Percentiles rank a stretch among this genome's conserved stretches.
Evolutionary conservation across 2,797 vertebrate species (phyloP).

Genomic region (Myotis vivesi): DNA sequence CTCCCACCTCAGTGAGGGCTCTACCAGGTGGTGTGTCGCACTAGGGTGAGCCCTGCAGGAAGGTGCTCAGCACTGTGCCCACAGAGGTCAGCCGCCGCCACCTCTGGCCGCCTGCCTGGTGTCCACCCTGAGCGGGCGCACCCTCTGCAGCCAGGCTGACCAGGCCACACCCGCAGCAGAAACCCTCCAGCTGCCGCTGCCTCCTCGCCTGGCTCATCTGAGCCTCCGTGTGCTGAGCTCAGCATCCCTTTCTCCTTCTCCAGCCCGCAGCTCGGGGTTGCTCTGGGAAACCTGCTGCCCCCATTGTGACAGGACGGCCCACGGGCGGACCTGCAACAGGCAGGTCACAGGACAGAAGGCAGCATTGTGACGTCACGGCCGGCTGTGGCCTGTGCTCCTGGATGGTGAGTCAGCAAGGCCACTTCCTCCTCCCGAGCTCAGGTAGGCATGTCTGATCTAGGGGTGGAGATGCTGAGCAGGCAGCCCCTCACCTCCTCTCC

Average conservation of each 20-base stretch:
- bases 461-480: rapidly evolving
- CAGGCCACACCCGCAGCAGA: rapidly evolving
- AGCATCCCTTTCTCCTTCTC: neutral
- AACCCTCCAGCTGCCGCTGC: neutral
- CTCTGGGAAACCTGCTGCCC: neutral
- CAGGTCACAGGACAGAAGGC: neutral
- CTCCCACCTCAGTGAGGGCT: neutral
- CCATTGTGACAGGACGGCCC: neutral
- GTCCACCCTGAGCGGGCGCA: rapidly evolving
- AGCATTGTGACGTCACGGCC: neutral
- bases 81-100: rapidly evolving
- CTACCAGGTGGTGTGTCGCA: rapidly evolving
- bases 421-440: rapidly evolving
- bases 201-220: neutral
- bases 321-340: neutral
- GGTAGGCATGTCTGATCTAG: rapidly evolving
- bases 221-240: rapidly evolving
- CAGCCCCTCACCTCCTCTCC: neutral
- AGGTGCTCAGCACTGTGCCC: too few species aligned
- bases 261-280: too few species aligned
- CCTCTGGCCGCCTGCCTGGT: rapidly evolving
- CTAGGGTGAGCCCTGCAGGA: neutral
- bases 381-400: neutral
- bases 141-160: neutral
- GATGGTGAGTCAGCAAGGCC: neutral